These are phyloP conservation scores for Bolborhynchus lineola DNA, from an alignment of 2,113 vertebrate species.

Conservation along the genomic window DNA sequence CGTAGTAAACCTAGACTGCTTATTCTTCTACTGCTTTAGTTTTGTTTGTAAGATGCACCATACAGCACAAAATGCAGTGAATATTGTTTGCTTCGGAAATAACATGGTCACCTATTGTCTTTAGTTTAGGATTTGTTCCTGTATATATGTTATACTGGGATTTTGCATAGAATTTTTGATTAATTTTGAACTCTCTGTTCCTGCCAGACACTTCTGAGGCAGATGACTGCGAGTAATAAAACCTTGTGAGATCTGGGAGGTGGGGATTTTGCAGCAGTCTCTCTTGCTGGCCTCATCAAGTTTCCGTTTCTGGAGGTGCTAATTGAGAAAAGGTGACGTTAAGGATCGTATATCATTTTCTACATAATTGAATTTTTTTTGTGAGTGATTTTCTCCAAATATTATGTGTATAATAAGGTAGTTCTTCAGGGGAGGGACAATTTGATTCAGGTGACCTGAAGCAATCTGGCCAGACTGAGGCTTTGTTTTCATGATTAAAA, in stretches of 20 bases:
- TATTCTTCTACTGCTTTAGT: not conserved
- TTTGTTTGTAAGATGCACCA: not conserved
- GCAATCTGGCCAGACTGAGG: not conserved
- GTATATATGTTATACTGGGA: not conserved
- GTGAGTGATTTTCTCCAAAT: not conserved
- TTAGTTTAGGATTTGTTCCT: not conserved
- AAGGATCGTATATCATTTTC: not conserved
- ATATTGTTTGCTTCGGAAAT: not conserved
- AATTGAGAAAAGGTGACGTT: not conserved
- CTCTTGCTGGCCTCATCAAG: not conserved
- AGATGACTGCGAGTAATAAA: not conserved
- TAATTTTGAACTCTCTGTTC: not conserved
- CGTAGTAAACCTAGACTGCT: not conserved
- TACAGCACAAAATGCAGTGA: not conserved
- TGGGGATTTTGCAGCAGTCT: not conserved
- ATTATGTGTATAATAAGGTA: not conserved
- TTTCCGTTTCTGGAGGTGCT: not conserved
- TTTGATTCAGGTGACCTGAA: not conserved
- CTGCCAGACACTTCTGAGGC: not conserved
- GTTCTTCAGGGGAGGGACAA: not conserved
- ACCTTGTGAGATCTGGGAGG: not conserved
- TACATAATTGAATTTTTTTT: not conserved
- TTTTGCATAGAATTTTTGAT: not conserved
- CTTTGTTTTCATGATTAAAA: not conserved
- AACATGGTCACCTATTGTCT: rapidly evolving